Evolutionary conservation across 1,140 invertebrate species (phyloP).

Genomic region (Cheumatopsyche charites): DNA sequence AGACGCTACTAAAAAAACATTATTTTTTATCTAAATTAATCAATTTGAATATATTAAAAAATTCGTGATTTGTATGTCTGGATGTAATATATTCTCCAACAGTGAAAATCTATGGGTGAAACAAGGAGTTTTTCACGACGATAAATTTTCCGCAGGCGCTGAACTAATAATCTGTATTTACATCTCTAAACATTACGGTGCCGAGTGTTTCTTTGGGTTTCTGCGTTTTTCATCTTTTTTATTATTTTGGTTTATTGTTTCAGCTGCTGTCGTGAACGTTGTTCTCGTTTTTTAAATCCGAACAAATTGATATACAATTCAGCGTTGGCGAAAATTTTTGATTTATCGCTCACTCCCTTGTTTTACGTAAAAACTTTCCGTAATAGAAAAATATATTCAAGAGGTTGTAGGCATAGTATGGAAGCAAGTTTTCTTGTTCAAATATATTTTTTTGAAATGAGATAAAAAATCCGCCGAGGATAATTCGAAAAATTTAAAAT

Average conservation of each 20-base stretch:
- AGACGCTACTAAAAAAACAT: no score
- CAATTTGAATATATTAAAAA: no score
- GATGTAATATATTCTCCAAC: no score
- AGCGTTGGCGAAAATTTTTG: neutral
- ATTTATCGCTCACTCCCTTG: neutral
- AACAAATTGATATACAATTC: slow-evolving; percentile 12
- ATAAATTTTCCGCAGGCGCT: neutral
- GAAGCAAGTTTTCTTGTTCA: no score
- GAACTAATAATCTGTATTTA: slow-evolving; percentile 6
- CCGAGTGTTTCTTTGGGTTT: neutral
- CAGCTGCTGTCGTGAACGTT: neutral
- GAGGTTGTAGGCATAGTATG: no score
- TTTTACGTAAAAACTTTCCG: slow-evolving; percentile 1
- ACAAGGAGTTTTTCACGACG: neutral
- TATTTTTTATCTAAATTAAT: no score
- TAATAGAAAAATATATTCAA: no score
- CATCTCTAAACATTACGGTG: neutral
- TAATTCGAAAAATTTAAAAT: no score
- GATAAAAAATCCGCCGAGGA: no score
- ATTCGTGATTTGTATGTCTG: no score
- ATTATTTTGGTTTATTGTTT: slow-evolving; percentile 1
- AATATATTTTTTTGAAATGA: no score
- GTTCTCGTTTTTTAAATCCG: neutral
- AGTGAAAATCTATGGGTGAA: no score
- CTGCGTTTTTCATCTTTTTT: neutral